Percentiles rank a stretch among this genome's conserved stretches.
Evolutionary conservation across 2,888 invertebrate genomes (phyloP).

Genomic region (Caenorhabditis virilis): DNA sequence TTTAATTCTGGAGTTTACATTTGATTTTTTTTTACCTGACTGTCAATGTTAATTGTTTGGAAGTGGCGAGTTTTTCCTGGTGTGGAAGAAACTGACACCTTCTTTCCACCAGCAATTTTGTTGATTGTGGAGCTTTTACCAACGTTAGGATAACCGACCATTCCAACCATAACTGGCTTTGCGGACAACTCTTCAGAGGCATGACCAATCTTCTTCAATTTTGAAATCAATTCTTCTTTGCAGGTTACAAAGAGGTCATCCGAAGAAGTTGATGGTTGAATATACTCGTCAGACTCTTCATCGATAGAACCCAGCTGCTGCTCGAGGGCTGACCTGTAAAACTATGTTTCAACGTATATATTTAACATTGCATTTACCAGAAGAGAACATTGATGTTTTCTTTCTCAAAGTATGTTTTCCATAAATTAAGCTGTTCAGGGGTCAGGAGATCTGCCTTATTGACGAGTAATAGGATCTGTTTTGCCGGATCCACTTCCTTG

Average conservation of each 20-base stretch:
- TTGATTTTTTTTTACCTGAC: constrained; percentile 66
- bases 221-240: constrained; percentile 77
- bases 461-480: constrained; percentile 82
- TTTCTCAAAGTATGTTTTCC: constrained; percentile 69
- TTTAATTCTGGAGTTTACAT: not conserved
- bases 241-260: constrained; percentile 70
- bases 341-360: too few relatives aligned
- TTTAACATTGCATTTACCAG: too few relatives aligned
- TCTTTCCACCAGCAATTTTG: constrained; percentile 81
- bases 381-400: constrained; percentile 80
- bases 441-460: constrained; percentile 95
- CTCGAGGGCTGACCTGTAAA: constrained; percentile 51
- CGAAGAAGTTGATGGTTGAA: constrained; percentile 28
- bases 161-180: constrained; percentile 61
- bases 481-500: constrained; percentile 77
- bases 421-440: constrained; percentile 76
- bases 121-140: constrained; percentile 99
- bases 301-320: constrained; percentile 17
- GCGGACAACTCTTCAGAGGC: constrained; percentile 34
- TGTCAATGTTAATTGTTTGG: constrained; percentile 70
- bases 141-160: constrained; percentile 97
- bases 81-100: constrained; percentile 85
- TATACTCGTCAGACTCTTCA: constrained; percentile 10
- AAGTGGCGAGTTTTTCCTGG: constrained; percentile 99
- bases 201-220: constrained; percentile 76